Conservation (phyloP, 2,797 vertebrate genomes). For the Prionace glauca region DNA sequence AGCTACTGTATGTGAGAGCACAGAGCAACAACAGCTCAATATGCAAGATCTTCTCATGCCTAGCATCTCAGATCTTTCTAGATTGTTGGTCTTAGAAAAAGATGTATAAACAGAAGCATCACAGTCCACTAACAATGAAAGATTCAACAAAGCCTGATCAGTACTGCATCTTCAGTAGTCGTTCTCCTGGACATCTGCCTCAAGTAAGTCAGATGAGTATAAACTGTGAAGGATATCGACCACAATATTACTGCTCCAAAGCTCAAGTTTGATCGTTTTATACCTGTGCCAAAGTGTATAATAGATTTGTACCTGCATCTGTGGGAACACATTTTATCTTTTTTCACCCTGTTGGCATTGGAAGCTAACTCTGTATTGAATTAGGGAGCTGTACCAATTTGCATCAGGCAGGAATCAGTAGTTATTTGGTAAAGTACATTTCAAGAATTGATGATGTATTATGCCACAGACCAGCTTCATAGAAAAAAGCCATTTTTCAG, state of each 20-base stretch:
- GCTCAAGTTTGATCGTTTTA: not conserved
- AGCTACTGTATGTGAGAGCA: too few species aligned
- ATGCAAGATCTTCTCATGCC: too few species aligned
- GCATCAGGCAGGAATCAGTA: not conserved
- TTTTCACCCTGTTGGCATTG: not conserved
- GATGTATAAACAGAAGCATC: too few species aligned
- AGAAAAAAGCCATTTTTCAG: slow-evolving; percentile 1
- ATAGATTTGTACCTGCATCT: not conserved
- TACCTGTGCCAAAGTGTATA: not conserved
- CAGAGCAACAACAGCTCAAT: too few species aligned
- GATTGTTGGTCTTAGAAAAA: too few species aligned
- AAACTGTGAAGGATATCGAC: not conserved
- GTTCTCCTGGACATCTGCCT: too few species aligned
- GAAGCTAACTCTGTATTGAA: not conserved
- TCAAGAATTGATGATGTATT: not conserved
- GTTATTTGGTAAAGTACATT: not conserved
- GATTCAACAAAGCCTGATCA: too few species aligned
- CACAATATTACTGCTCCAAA: not conserved
- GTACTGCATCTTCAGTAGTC: too few species aligned
- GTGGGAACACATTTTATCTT: not conserved
- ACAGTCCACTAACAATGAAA: too few species aligned
- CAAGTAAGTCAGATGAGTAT: not conserved
- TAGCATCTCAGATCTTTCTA: too few species aligned
- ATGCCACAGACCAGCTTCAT: not conserved
- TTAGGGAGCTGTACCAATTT: not conserved